Percentiles rank a stretch among this genome's conserved stretches.
These are phyloP conservation scores for Hemibates koningsi DNA, from an alignment of 2,113 vertebrate genomes.

Conservation along the genomic window DNA sequence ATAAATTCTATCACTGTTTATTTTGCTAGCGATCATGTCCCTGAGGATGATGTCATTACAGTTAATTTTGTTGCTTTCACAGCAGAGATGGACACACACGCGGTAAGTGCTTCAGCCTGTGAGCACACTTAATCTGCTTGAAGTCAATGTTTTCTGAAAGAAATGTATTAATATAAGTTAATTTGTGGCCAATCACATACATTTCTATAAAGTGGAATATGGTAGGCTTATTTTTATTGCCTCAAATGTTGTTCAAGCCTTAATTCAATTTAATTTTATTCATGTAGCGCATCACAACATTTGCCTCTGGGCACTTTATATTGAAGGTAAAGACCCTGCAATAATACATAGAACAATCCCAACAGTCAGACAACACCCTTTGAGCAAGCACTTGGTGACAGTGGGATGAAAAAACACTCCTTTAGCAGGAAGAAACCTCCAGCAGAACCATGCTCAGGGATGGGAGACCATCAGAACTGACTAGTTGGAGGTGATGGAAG, in stretches of 20 bases:
- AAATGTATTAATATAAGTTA: background rate
- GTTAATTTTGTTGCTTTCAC: conserved; percentile 42
- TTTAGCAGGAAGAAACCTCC: background rate
- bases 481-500: background rate
- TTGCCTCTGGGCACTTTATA: background rate
- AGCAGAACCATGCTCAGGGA: background rate
- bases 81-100: conserved; percentile 3
- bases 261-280: background rate
- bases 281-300: background rate
- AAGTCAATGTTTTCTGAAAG: background rate
- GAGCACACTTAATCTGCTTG: background rate
- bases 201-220: background rate
- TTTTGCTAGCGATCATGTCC: conserved; percentile 34
- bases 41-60: conserved; percentile 58
- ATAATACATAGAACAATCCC: background rate
- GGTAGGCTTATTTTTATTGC: background rate
- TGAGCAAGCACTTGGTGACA: background rate
- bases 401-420: background rate
- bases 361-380: background rate
- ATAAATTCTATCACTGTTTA: conserved; percentile 58
- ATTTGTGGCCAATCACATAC: background rate
- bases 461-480: background rate
- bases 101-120: background rate
- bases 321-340: background rate
- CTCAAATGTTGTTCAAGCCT: background rate